Conservation (phyloP, 2,113 vertebrate species). For the Hylia prasina region DNA sequence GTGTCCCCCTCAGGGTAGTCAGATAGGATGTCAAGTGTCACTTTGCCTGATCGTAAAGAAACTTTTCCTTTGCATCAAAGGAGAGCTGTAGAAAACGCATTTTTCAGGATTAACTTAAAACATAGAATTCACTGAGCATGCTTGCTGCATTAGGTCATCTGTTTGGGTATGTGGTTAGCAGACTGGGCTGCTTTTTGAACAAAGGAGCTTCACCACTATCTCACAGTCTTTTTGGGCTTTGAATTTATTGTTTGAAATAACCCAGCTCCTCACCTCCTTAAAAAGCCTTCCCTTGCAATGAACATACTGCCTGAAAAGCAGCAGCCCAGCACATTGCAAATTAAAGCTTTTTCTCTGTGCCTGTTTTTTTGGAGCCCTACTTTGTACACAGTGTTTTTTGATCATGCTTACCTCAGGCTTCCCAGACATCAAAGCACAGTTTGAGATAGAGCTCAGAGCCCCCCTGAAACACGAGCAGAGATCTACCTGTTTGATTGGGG, state of each 20-base stretch:
- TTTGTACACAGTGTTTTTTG: constrained; percentile 41
- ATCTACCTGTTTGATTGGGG: constrained; percentile 10
- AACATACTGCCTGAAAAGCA: background rate
- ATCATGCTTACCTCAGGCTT: constrained; percentile 8
- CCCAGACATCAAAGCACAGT: constrained; percentile 40
- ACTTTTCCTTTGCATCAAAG: constrained; percentile 48
- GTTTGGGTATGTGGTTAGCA: background rate
- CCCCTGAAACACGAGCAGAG: background rate
- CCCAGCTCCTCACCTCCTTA: background rate
- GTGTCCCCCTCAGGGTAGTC: constrained; percentile 38
- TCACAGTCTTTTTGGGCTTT: background rate
- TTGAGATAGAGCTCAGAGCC: background rate
- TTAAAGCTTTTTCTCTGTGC: constrained; percentile 18
- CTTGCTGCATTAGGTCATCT: background rate
- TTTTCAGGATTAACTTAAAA: constrained; percentile 44
- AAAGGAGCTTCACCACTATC: background rate
- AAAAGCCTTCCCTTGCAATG: background rate
- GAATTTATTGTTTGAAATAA: background rate
- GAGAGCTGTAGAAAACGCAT: constrained; percentile 27
- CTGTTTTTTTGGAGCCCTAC: background rate
- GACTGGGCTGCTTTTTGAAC: background rate
- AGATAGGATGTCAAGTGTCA: constrained; percentile 55
- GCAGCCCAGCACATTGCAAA: background rate
- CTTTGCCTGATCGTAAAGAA: constrained; percentile 31
- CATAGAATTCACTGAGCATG: background rate